Percentiles rank a stretch among this genome's conserved stretches.
These are phyloP conservation scores for Nymphalis polychloros DNA, from an alignment of 2,888 invertebrate genomes.

Conservation along the genomic window DNA sequence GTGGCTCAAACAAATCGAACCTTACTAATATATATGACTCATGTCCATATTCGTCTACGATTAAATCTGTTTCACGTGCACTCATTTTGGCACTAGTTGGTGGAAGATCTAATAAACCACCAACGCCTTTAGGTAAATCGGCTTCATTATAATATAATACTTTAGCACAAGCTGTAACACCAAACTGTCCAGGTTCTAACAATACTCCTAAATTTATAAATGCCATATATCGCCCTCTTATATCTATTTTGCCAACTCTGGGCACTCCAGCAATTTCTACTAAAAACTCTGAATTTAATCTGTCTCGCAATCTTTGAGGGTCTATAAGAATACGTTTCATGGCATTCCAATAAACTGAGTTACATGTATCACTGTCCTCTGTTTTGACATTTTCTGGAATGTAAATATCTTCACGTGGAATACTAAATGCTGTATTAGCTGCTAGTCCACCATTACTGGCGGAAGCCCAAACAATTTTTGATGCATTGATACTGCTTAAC, in stretches of 20 bases:
- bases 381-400: constrained; percentile 54
- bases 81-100: constrained; percentile 63
- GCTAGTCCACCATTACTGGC: constrained; percentile 55
- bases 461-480: constrained; percentile 64
- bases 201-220: constrained; percentile 62
- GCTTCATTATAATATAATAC: constrained; percentile 56
- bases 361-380: constrained; percentile 48
- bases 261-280: constrained; percentile 73
- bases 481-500: constrained; percentile 51
- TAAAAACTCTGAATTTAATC: constrained; percentile 55
- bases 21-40: constrained; percentile 57
- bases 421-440: constrained; percentile 54
- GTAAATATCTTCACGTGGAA: constrained; percentile 60
- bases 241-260: constrained; percentile 61
- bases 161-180: constrained; percentile 58
- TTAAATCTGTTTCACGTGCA: constrained; percentile 53
- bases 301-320: constrained; percentile 46
- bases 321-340: constrained; percentile 69
- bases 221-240: constrained; percentile 67
- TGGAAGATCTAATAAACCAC: constrained; percentile 62
- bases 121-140: constrained; percentile 51
- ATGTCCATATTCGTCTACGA: constrained; percentile 61
- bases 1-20: constrained; percentile 63
- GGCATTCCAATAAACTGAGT: constrained; percentile 67
- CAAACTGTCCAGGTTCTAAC: constrained; percentile 60